Base-by-base conservation (phyloP, 1,140 invertebrate genomes). In the Habropoda laboriosa region DNA sequence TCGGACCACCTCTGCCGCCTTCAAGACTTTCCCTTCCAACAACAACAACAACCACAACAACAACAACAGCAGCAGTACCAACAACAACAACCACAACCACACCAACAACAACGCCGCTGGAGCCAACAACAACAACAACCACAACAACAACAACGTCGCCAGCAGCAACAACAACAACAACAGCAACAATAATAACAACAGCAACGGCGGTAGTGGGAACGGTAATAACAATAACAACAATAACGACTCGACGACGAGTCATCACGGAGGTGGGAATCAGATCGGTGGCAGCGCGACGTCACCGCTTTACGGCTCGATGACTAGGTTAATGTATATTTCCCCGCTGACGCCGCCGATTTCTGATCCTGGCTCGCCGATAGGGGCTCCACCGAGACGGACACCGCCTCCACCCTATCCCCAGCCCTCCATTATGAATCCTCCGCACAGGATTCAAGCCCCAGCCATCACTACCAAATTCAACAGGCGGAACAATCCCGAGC, bases 401-500 rank as follows among this genome's bases (percentile, higher is more conserved):
- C 95, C 95, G 83, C 95, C 95, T 79, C 95, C 95, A 81, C 95
- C 95, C 75, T 95, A 95, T 86, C 94, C 93, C 2, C 94, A 94
- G 60, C 93, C 93, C 8, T 77, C 88, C 32, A 88, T 91, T 49
- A 74, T 92, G 55, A 90, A 92, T 82, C 85, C 88, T 10, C 90
- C 91, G 67, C 91, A 87, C 91, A 87, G 90, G 64, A 92, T 92
- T 60, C 93, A 90, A 82, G 92, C 89, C 49, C 92, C 85, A 60
- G 92, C 89, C 82, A 90, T 93, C 80, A 70, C 64, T 16, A 45
- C 92, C 55, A 96, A 96, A 89, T 98, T 98, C 93, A 99, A 99
- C 93, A 94, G 98, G 81, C 95, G 98, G 86, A 99, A 99, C 92
- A 99, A 99, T 93, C 98, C 98, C 0, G 98, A 99, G 91, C 92